Conservation (phyloP, 1,140 invertebrate genomes). For the Saxidomus purpurata region DNA sequence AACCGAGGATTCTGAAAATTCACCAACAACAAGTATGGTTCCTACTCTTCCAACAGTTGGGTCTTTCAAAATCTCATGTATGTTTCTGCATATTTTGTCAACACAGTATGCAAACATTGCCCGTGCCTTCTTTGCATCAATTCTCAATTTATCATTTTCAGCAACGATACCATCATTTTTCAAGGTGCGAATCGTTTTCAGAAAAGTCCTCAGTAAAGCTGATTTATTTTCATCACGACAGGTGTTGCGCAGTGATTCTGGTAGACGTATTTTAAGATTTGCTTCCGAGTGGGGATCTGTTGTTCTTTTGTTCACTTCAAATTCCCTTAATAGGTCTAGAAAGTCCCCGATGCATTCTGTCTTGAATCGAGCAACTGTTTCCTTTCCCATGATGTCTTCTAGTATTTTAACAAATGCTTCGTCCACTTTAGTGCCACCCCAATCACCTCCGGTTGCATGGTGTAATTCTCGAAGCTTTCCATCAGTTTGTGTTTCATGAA, state of each 20-base stretch:
- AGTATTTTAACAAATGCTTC: conserved; percentile 1
- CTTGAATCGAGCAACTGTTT: not conserved
- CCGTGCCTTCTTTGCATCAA: not conserved
- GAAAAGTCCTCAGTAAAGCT: not conserved
- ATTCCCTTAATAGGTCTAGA: conserved; percentile 19
- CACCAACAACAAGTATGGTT: conserved; percentile 37
- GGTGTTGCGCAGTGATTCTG: not conserved
- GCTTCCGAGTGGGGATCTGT: not conserved
- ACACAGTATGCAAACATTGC: conserved; percentile 10
- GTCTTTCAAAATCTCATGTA: not conserved
- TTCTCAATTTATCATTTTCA: conserved; percentile 22
- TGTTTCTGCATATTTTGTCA: not conserved
- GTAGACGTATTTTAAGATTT: not conserved
- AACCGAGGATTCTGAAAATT: conserved; percentile 41
- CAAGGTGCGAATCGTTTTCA: not conserved
- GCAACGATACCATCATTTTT: not conserved
- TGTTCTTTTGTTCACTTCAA: conserved; percentile 29
- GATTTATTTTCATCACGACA: not conserved
- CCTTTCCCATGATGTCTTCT: not conserved
- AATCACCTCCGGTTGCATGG: conserved; percentile 31
- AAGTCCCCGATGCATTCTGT: not conserved
- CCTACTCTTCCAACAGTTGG: not conserved
- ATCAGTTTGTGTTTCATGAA: conserved; percentile 20
- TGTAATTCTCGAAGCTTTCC: conserved; percentile 33
- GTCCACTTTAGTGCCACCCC: conserved; percentile 40